phyloP scores from a whole-genome alignment of 1,140 invertebrate species.

The Drosophila baimaii region DNA sequence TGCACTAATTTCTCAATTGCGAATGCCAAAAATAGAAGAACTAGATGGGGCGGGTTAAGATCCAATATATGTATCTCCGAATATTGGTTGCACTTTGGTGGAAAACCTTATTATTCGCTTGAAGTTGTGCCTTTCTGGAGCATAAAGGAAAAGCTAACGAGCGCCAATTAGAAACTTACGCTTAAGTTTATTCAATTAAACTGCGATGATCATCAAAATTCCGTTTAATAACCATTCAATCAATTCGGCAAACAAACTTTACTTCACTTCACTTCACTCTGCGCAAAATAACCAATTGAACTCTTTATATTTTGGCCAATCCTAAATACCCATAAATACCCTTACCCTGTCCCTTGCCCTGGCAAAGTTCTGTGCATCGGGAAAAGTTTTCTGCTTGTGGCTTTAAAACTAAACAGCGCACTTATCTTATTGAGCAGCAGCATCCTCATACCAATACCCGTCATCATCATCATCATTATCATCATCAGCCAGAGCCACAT shows the following conservation, averaged over 20 bases:
- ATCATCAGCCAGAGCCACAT: slow-evolving; percentile 35
- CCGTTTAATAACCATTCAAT: slow-evolving; percentile 45
- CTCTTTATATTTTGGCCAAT: slow-evolving; percentile 38
- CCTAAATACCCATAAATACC: slow-evolving; percentile 54
- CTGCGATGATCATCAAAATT: slow-evolving; percentile 25
- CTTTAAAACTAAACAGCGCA: slow-evolving; percentile 80
- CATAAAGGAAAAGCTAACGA: not conserved
- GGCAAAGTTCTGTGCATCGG: slow-evolving; percentile 38
- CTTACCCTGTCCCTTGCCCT: slow-evolving; percentile 21
- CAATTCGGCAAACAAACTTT: slow-evolving; percentile 30
- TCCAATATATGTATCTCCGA: not conserved
- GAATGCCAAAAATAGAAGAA: slow-evolving; percentile 18
- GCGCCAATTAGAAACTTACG: not conserved
- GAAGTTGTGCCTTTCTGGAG: not conserved
- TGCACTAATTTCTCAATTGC: slow-evolving; percentile 79
- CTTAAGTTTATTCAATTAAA: slow-evolving; percentile 16
- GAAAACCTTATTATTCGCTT: not conserved
- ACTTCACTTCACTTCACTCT: too few relatives aligned
- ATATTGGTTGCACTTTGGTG: slow-evolving; percentile 8
- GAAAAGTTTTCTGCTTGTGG: slow-evolving; percentile 75
- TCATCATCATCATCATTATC: slow-evolving; percentile 47
- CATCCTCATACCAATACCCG: slow-evolving; percentile 35
- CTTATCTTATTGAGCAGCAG: slow-evolving; percentile 75
- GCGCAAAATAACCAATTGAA: slow-evolving; percentile 39
- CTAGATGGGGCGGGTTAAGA: not conserved